phyloP scores from a whole-genome alignment of 2,797 vertebrate genomes.

The Liparis tanakae region DNA sequence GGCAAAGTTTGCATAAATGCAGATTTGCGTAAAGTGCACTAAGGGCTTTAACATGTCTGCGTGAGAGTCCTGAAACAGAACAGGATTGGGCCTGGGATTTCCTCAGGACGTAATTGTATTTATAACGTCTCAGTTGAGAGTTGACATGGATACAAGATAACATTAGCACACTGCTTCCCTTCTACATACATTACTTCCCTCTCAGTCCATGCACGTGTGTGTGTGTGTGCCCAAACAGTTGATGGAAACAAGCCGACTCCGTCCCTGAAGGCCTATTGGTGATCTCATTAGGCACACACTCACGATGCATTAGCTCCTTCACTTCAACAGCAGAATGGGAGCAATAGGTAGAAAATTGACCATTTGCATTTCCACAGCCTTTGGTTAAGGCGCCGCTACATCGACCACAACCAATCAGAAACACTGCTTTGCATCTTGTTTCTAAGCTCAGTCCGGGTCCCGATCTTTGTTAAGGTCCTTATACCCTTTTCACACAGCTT shows the following conservation, averaged over 20 bases:
- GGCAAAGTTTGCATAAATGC: too few relatives aligned
- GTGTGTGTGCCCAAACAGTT: not conserved
- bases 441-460: slow-evolving; percentile 1
- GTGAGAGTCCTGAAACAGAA: not conserved
- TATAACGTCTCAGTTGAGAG: not conserved
- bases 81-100: not conserved
- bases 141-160: not conserved
- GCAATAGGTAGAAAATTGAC: slow-evolving; percentile 27
- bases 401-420: slow-evolving; percentile 26
- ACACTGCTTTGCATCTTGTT: slow-evolving; percentile 14
- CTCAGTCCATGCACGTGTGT: not conserved
- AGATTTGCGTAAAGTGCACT: too few relatives aligned
- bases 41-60: too few relatives aligned
- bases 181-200: slow-evolving; percentile 13
- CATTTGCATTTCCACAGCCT: slow-evolving; percentile 28
- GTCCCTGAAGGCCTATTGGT: slow-evolving; percentile 26
- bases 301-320: slow-evolving; percentile 14
- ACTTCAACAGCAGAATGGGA: slow-evolving; percentile 21
- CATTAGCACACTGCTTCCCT: not conserved
- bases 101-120: not conserved
- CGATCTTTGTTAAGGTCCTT: slow-evolving; percentile 14
- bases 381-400: slow-evolving; percentile 15
- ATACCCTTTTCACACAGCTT: slow-evolving; percentile 39
- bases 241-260: slow-evolving; percentile 24
- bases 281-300: slow-evolving; percentile 33